Evolutionary conservation across 2,113 vertebrate species (phyloP).

Genomic region (Paracanthobrama guichenoti): DNA sequence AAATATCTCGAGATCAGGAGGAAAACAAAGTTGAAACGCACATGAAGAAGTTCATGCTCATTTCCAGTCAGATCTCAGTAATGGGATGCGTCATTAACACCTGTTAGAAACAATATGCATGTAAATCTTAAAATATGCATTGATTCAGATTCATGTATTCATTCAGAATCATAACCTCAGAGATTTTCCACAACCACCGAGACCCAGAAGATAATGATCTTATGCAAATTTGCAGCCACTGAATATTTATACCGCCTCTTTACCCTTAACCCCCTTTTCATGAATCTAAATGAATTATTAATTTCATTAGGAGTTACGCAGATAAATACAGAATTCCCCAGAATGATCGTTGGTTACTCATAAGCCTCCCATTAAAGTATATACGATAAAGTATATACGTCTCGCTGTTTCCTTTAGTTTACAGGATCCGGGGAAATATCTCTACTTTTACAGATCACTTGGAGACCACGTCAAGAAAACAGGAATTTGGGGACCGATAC

Average conservation of each 20-base stretch:
- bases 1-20: constrained; percentile 56
- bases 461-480: background rate
- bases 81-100: background rate
- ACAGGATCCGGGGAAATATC: background rate
- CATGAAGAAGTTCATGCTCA: background rate
- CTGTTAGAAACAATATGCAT: background rate
- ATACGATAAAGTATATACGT: background rate
- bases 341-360: background rate
- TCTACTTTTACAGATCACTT: background rate
- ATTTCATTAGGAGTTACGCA: background rate
- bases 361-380: background rate
- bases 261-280: background rate
- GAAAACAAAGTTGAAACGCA: constrained; percentile 1
- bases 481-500: background rate
- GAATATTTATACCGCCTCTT: constrained; percentile 11
- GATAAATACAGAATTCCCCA: background rate
- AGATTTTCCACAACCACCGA: background rate
- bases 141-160: constrained; percentile 6
- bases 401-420: background rate
- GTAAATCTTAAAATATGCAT: constrained; percentile 6
- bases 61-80: background rate
- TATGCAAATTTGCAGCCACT: background rate
- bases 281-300: background rate
- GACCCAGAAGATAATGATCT: background rate
- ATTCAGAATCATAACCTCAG: background rate